A percentile compares a stretch with the other conserved stretches of the same genome.
These are phyloP conservation scores for Gorsachius magnificus DNA, from an alignment of 2,797 vertebrate genomes.

Conservation along the genomic window DNA sequence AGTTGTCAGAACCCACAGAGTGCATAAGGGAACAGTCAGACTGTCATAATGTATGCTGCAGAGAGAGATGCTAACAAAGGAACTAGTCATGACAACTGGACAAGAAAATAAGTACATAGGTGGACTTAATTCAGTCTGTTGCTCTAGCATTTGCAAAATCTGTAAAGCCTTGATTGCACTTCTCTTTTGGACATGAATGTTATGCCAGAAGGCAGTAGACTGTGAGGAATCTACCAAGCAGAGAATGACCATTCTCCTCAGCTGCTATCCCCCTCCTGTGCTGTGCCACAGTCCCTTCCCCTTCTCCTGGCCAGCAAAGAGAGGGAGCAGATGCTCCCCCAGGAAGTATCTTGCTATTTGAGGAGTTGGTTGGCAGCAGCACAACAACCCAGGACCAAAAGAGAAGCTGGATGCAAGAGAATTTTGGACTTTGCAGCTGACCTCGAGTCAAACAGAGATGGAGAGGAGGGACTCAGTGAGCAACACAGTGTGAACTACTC, in stretches of 20 bases:
- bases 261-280: not conserved
- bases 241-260: not conserved
- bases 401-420: not conserved
- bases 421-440: not conserved
- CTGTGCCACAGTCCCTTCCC: not conserved
- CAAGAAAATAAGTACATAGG: not conserved
- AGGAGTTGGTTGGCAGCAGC: not conserved
- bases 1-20: not conserved
- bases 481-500: fast-evolving
- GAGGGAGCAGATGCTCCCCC: not conserved
- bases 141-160: not conserved
- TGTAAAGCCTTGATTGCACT: not conserved
- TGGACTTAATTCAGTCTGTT: not conserved
- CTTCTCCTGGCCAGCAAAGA: not conserved
- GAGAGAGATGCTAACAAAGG: not conserved
- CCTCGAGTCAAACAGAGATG: fast-evolving
- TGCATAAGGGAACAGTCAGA: not conserved
- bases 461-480: not conserved
- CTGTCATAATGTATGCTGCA: not conserved
- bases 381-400: not conserved
- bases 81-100: not conserved
- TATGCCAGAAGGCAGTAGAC: not conserved
- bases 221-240: not conserved
- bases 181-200: not conserved
- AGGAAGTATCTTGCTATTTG: not conserved